Evolutionary conservation across 2,888 invertebrate genomes (phyloP).

Genomic region (Leucoptera coffeella): DNA sequence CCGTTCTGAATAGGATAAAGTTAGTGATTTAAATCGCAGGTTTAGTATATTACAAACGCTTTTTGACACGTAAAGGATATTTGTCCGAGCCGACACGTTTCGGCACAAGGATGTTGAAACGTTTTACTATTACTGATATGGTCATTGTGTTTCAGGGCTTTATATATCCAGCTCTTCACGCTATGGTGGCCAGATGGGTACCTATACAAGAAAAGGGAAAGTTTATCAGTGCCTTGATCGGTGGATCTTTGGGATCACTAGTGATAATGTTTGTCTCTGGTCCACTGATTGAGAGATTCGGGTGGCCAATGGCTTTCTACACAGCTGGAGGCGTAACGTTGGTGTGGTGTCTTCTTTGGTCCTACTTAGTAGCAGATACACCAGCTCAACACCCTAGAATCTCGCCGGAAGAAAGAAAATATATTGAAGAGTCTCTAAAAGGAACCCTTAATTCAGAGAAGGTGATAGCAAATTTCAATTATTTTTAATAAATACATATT

Average conservation of each 20-base stretch:
- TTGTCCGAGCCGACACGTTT: no score
- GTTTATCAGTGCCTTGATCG: slow-evolving; percentile 65
- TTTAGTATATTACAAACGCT: no score
- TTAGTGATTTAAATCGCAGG: no score
- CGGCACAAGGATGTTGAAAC: no score
- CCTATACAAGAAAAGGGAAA: slow-evolving; percentile 70
- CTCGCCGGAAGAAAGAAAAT: slow-evolving; percentile 53
- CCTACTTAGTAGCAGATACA: slow-evolving; percentile 56
- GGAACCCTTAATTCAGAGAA: slow-evolving; percentile 47
- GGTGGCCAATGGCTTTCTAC: slow-evolving; percentile 66
- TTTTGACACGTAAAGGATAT: no score
- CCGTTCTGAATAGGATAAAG: no score
- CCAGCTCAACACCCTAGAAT: slow-evolving; percentile 60
- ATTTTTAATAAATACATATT: no score
- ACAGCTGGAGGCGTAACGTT: slow-evolving; percentile 50
- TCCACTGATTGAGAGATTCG: slow-evolving; percentile 52
- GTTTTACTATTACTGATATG: no score
- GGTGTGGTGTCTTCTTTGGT: slow-evolving; percentile 55
- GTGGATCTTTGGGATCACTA: slow-evolving; percentile 67
- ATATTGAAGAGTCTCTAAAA: slow-evolving; percentile 57
- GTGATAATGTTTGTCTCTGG: slow-evolving; percentile 65
- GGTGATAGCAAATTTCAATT: no score
- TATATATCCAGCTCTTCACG: slow-evolving; percentile 58
- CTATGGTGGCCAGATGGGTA: slow-evolving; percentile 64
- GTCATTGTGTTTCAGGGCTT: slow-evolving; percentile 56